A percentile compares a stretch with the other conserved stretches of the same genome.
Conservation (phyloP, 2,888 invertebrate genomes). For the Amiota minor region DNA sequence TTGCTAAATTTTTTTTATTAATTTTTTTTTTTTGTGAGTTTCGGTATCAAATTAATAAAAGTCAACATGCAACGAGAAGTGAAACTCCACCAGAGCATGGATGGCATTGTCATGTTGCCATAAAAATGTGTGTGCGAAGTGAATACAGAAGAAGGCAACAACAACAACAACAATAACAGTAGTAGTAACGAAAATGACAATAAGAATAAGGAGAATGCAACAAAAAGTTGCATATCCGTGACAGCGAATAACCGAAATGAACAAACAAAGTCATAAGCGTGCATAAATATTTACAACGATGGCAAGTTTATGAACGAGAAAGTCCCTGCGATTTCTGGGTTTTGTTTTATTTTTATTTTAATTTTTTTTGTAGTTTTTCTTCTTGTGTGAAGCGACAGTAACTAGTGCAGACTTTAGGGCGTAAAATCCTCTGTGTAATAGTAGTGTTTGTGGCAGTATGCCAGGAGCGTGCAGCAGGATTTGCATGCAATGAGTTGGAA, state of each 20-base stretch:
- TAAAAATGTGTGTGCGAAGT: background rate
- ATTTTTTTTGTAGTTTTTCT: background rate
- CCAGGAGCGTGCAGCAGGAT: background rate
- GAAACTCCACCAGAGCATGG: background rate
- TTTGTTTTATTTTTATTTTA: background rate
- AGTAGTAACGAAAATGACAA: background rate
- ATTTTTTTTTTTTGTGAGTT: background rate
- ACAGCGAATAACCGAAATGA: slow-evolving; percentile 31
- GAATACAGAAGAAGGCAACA: background rate
- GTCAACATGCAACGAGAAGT: slow-evolving; percentile 13
- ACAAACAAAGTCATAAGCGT: slow-evolving; percentile 31
- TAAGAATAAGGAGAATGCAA: background rate
- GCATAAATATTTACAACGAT: slow-evolving; percentile 28
- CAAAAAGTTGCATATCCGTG: slow-evolving; percentile 21
- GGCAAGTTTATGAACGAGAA: slow-evolving; percentile 16
- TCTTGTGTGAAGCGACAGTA: too few species aligned
- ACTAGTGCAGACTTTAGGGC: background rate
- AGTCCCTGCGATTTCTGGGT: background rate
- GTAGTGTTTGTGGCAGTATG: slow-evolving; percentile 10
- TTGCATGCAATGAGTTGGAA: background rate
- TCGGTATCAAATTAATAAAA: slow-evolving; percentile 29
- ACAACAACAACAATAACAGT: background rate
- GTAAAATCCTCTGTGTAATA: background rate
- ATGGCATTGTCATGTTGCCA: slow-evolving; percentile 20
- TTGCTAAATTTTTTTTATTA: background rate